Evolutionary conservation across 2,113 vertebrate species (phyloP), one percentile per base, ranked within the genome.

Genomic region (Pica pica): DNA sequence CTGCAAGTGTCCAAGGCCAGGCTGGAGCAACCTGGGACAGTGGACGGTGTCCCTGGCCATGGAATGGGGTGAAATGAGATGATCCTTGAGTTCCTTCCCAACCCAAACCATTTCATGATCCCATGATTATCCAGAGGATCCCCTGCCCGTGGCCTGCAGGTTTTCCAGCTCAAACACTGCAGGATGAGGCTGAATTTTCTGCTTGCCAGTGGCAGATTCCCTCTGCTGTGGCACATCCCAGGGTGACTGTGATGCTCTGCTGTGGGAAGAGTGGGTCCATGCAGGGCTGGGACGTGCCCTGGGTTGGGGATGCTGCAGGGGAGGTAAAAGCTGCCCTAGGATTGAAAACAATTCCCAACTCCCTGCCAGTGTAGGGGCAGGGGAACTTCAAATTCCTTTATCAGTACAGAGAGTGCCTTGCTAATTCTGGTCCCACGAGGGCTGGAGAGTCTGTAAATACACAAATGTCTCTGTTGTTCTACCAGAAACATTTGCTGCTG

Each of bases 231-330:
- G 35, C 37, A 7, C 1, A 0, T 33, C 20, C 41, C 46, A 1
- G 30, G 4, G 26, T 0, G 23, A 0, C 1, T 1, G 22, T 7
- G 47, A 13, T 23, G 53, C 69, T 67, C 9, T 42, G 11, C n/a
- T 5, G 6, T 30, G 5, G 16, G 37, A 33, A 1, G 2, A 0
- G 6, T 2, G 50, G 9, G 10, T 59, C 30, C 15, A 9, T 27
- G 47, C 10, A 37, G 49, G 68, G n/a, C 57, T 55, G 56, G n/a
- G 8, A 3, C 1, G 16, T n/a, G 7, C 46, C 23, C 52, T 7
- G 35, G 6, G 10, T 0, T 13, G 50, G 35, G 23, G 28, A 5
- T 30, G 44, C 10, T 20, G 0, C 1, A 16, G 2, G 26, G 71
- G 23, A 61, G 47, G 15, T 2, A 1, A 31, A 41, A 41, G 0